These are phyloP conservation scores for Lordiphosa clarofinis DNA, from an alignment of 1,140 invertebrate species.

Conservation along the genomic window DNA sequence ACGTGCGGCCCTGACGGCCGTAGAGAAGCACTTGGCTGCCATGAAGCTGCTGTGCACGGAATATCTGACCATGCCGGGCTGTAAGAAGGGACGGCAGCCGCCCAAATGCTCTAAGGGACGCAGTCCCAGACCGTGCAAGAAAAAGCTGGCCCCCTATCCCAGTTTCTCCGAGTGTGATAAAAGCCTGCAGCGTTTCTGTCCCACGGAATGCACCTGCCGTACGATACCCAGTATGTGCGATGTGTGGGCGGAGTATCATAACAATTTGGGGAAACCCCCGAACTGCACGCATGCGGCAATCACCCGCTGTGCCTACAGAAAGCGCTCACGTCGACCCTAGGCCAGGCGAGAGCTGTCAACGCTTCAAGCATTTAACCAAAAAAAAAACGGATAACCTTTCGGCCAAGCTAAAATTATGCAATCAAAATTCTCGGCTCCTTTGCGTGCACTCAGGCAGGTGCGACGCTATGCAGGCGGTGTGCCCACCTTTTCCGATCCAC, in stretches of 20 bases:
- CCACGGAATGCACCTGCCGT: slow-evolving; percentile 37
- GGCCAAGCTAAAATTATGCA: slow-evolving; percentile 3
- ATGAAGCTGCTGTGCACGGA: slow-evolving; percentile 22
- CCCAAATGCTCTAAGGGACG: neutral
- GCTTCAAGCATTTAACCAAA: neutral
- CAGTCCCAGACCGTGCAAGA: neutral
- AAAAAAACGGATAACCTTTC: neutral
- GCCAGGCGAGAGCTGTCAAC: neutral
- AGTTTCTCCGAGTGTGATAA: slow-evolving; percentile 49
- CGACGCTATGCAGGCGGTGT: slow-evolving; percentile 1
- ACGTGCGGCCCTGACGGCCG: neutral
- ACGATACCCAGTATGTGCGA: slow-evolving; percentile 20
- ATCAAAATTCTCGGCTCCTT: neutral
- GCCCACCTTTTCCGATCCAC: slow-evolving; percentile 9
- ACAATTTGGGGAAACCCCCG: neutral
- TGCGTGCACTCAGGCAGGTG: neutral
- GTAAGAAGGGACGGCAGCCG: neutral
- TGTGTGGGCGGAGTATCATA: slow-evolving; percentile 11
- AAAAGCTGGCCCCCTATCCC: slow-evolving; percentile 21
- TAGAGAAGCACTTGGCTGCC: slow-evolving; percentile 12
- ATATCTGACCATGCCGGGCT: neutral
- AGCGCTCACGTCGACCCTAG: neutral
- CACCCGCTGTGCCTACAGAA: slow-evolving; percentile 9
- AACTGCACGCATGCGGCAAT: slow-evolving; percentile 19
- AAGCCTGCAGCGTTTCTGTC: slow-evolving; percentile 7